Conservation (phyloP, 2,113 vertebrate species). For the Athene cunicularia region DNA sequence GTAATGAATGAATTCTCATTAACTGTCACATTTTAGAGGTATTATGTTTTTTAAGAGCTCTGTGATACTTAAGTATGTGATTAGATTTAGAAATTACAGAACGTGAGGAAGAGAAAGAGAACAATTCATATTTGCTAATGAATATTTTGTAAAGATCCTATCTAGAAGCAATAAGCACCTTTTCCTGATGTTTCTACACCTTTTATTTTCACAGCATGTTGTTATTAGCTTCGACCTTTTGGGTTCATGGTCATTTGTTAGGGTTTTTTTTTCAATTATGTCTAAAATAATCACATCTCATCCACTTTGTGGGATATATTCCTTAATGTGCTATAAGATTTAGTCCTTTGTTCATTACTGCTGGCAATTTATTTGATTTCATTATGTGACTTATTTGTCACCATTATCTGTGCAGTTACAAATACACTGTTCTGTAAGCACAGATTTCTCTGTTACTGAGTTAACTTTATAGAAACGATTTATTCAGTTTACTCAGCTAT, state of each 20-base stretch:
- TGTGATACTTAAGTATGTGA: not conserved
- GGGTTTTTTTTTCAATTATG: not conserved
- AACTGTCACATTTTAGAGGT: not conserved
- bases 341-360: not conserved
- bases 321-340: not conserved
- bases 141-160: not conserved
- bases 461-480: constrained; percentile 28
- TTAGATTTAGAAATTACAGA: not conserved
- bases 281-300: not conserved
- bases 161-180: fast-evolving
- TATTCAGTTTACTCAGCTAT: constrained; percentile 23
- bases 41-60: not conserved
- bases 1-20: not conserved
- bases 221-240: not conserved
- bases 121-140: not conserved
- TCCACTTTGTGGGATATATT: not conserved
- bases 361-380: not conserved
- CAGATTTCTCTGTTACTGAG: constrained; percentile 4
- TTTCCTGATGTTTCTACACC: not conserved
- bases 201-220: not conserved
- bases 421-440: not conserved
- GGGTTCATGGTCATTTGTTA: constrained; percentile 6
- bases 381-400: constrained; percentile 2
- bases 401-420: constrained; percentile 30
- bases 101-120: not conserved